Evolutionary conservation across 2,888 invertebrate genomes (phyloP), one percentile per base, ranked within the genome.

Genomic region (Lymantria dispar): DNA sequence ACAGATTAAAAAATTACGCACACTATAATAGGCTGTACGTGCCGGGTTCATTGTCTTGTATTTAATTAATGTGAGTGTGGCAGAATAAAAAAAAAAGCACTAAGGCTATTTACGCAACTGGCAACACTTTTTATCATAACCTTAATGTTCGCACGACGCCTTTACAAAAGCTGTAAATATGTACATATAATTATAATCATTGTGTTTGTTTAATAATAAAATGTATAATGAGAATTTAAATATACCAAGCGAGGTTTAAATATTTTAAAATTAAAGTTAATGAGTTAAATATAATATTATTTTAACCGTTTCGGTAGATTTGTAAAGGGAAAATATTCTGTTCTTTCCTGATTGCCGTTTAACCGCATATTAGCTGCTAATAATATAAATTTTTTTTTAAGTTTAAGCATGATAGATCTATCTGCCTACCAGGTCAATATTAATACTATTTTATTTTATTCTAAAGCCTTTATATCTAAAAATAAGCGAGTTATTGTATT

Each of bases 31-130:
- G 54, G 51, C 50, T 37, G 49, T 55, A 52, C 9, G 47, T 42
- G 54, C 12, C 9, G 54, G 50, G 63, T 58, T 62, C 58, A 67
- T 68, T 67, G 69, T 68, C 58, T 65, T 49, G 33, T 45, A 45
- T 33, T 43, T 60, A 58, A 62, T 58, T 68, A 59, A 55, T 54
- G 59, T 64, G 62, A 61, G 50, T 50, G 55, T 56, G 56, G 51
- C 52, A 14, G 51, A 31, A 5, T 22, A 22, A 50, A 55, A 64
- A n/a, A 65, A 66, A 68, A 62, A 36, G 36, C 7, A 38, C 47
- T 63, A 60, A 63, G 56, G 60, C 52, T 58, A 56, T 65, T 64
- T 68, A 62, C 66, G 57, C 68, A 67, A 65, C 53, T 65, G 54
- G 58, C 58, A 62, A 68, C 45, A 58, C 54, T 62, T 68, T 68